phyloP scores from a whole-genome alignment of 2,113 vertebrate genomes.

The Platysternon megacephalum region DNA sequence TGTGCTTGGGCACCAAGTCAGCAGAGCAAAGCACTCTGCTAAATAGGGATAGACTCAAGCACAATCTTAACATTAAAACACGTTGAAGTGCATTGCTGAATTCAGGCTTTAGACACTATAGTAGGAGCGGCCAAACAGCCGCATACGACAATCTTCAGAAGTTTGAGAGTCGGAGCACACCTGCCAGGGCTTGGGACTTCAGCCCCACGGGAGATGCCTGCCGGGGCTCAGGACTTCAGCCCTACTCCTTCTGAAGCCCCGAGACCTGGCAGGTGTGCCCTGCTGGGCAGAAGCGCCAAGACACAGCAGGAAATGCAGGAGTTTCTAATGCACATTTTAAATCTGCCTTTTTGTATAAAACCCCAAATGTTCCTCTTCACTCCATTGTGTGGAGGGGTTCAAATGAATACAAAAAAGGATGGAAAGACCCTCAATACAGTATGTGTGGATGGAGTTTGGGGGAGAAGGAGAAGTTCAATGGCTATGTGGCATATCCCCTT shows the following conservation, averaged over 20 bases:
- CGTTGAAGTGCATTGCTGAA: not conserved
- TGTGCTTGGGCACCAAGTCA: not conserved
- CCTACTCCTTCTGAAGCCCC: no score
- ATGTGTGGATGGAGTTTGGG: not conserved
- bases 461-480: not conserved
- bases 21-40: not conserved
- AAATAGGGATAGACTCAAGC: not conserved
- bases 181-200: no score
- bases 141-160: no score
- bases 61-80: not conserved
- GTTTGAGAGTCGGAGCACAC: no score
- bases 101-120: not conserved
- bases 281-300: no score
- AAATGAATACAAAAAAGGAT: constrained; percentile 5
- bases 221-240: no score
- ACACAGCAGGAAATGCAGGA: not conserved
- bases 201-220: accelerated
- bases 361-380: not conserved
- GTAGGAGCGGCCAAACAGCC: no score
- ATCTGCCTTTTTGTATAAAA: not conserved
- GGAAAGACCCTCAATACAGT: not conserved
- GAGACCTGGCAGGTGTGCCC: no score
- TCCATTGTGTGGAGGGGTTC: not conserved
- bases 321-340: not conserved
- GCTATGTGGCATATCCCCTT: not conserved